Base-by-base conservation (phyloP, 2,888 invertebrate genomes). In the Dolomedes plantarius region DNA sequence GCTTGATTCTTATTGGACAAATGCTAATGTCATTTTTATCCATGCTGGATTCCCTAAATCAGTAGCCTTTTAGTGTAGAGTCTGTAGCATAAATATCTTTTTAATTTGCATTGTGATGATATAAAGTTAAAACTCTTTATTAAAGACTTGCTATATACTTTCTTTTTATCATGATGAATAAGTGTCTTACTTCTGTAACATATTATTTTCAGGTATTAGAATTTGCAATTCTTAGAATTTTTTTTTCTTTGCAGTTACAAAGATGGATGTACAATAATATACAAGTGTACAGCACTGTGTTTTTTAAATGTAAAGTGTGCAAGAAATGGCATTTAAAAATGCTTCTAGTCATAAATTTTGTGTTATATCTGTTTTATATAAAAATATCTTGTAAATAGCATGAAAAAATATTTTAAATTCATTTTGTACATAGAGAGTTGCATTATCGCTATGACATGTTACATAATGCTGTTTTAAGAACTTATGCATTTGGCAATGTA, bases 231-330 rank as follows among this genome's bases (percentile, higher is more conserved):
- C 5, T 11, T 36, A 6, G n/a, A n/a, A 36, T 46, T 46, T 13
- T n/a, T 29, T 29, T 74, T 1, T 41, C 41, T 74, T 82, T 79
- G 0, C 56, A 82, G 83, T 77, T 72, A 67, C 77, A 50, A 83
- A 83, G 62, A 83, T 83, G 77, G 77, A 83, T 83, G 67, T 83
- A 3, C 77, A 72, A 28, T 77, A 69, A 83, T 39, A 3, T 27
- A 31, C 62, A 67, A 16, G 1, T 67, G 23, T 28, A 19, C 16
- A n/a, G 19, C 28, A 11, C 62, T 23, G 2, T 36, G 28, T 19
- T 67, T 31, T 7, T n/a, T 32, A 32, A 32, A 13, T 11, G 16
- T 2, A 67, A 67, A 67, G 27, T 76, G 64, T 71, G 71, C 41
- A 41, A 46, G n/a, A 46, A 36, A 69, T 77, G 41, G 64, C 73